Percentiles rank a stretch among this genome's conserved stretches.
Evolutionary conservation across 2,113 vertebrate genomes (phyloP).

Genomic region (Gallinago undulata): DNA sequence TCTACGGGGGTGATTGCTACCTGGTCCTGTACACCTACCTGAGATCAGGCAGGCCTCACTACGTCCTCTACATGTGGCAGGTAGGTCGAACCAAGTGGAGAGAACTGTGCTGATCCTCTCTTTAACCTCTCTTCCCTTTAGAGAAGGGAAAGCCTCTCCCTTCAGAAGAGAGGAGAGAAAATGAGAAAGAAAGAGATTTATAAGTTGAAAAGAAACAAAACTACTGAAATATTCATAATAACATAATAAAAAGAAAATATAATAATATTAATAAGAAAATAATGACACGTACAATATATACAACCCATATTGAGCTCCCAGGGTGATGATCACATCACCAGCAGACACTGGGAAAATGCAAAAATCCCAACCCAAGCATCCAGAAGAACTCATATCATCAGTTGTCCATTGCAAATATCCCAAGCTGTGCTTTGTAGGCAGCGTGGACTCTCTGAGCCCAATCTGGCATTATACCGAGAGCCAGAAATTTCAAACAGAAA

Average conservation of each 20-base stretch:
- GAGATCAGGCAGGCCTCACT: conserved; percentile 74
- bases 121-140: too few relatives aligned
- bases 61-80: conserved; percentile 92
- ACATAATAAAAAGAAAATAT: too few relatives aligned
- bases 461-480: not conserved
- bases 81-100: conserved; percentile 61
- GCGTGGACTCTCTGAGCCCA: not conserved
- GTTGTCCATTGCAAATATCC: not conserved
- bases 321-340: too few relatives aligned
- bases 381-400: not conserved
- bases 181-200: too few relatives aligned
- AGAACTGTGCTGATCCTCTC: not conserved
- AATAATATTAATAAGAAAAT: too few relatives aligned
- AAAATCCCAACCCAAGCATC: not conserved
- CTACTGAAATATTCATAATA: too few relatives aligned
- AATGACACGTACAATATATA: too few relatives aligned
- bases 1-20: conserved; percentile 92
- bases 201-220: too few relatives aligned
- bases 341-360: not conserved
- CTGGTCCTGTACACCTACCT: conserved; percentile 87
- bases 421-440: not conserved
- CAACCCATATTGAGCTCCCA: too few relatives aligned
- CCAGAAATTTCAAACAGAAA: not conserved
- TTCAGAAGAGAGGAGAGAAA: too few relatives aligned
- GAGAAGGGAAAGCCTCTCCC: too few relatives aligned